phyloP scores from a whole-genome alignment of 2,113 vertebrate genomes.

The Progne subis region DNA sequence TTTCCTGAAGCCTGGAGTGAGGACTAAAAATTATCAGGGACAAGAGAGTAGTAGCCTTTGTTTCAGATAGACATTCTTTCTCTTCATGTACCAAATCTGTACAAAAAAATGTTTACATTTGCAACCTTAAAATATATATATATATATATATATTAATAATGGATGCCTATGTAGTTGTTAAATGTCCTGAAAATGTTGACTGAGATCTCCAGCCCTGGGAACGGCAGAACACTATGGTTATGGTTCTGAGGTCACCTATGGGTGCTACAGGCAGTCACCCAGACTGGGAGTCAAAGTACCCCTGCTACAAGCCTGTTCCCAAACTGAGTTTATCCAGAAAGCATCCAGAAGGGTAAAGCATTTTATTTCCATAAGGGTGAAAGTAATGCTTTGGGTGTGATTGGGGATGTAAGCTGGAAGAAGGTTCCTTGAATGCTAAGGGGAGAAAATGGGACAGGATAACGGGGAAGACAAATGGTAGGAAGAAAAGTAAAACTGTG shows the following conservation, averaged over 20 bases:
- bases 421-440: background rate
- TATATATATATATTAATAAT: background rate
- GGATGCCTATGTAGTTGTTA: background rate
- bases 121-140: background rate
- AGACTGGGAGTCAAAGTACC: background rate
- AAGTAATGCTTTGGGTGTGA: background rate
- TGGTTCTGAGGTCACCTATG: background rate
- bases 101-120: background rate
- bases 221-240: background rate
- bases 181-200: background rate
- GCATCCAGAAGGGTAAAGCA: background rate
- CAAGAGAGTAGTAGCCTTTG: background rate
- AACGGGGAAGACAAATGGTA: background rate
- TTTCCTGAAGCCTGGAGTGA: background rate
- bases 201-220: background rate
- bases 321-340: background rate
- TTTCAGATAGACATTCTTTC: background rate
- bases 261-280: fast-evolving
- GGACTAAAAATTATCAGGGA: background rate
- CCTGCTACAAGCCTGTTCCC: background rate
- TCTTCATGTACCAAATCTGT: background rate
- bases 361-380: background rate
- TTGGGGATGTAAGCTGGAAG: background rate
- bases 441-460: background rate
- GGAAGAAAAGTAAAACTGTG: background rate